Conservation (phyloP, 1,140 invertebrate species). For the Atta colombica region DNA sequence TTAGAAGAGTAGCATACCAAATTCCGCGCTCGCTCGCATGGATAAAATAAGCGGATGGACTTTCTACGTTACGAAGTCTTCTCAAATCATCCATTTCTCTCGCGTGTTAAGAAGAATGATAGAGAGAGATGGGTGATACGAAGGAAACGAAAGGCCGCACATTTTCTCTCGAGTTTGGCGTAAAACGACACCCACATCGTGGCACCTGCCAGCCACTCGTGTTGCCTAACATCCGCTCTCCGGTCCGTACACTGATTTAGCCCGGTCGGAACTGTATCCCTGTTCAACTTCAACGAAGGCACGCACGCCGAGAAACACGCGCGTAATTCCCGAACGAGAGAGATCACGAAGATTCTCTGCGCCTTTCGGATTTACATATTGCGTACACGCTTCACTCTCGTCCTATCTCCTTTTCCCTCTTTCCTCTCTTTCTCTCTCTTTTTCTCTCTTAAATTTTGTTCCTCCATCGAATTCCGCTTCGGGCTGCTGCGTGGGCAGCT, state of each 20-base stretch:
- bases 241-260: conserved; percentile 66
- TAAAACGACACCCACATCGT: conserved; percentile 74
- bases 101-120: conserved; percentile 21
- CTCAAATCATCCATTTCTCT: not conserved
- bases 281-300: conserved; percentile 30
- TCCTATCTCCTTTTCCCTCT: conserved; percentile 11
- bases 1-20: not conserved
- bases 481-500: conserved; percentile 66
- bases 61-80: conserved; percentile 40
- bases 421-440: not conserved
- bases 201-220: conserved; percentile 74
- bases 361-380: conserved; percentile 71
- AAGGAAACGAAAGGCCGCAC: conserved; percentile 61
- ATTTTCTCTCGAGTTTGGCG: conserved; percentile 70
- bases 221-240: conserved; percentile 75
- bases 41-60: conserved; percentile 22
- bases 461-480: conserved; percentile 37
- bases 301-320: conserved; percentile 4
- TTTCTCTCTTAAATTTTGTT: conserved; percentile 43
- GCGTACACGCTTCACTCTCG: conserved; percentile 34
- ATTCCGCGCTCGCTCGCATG: not conserved
- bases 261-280: conserved; percentile 30
- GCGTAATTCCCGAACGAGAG: conserved; percentile 52
- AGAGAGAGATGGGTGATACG: conserved; percentile 28
- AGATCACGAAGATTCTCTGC: conserved; percentile 66